Conservation (phyloP, 2,888 invertebrate genomes). For the Lumbricus terrestris region DNA sequence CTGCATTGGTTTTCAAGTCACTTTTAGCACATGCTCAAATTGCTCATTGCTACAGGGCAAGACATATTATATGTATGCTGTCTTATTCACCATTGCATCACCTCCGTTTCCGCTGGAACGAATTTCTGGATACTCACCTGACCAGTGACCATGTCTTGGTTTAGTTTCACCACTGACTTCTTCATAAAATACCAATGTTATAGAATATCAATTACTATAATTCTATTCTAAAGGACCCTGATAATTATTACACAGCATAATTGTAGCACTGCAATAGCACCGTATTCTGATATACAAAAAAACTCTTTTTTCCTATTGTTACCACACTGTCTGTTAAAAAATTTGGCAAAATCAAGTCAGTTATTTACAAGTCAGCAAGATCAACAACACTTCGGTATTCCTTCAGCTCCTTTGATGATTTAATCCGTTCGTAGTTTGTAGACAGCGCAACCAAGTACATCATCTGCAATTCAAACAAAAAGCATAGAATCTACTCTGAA, state of each 20-base stretch:
- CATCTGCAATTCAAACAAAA: constrained; percentile 19
- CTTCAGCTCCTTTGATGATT: constrained; percentile 28
- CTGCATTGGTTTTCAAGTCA: too few species aligned
- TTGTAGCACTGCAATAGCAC: neutral
- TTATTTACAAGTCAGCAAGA: neutral
- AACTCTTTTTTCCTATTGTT: neutral
- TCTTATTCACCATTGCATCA: too few species aligned
- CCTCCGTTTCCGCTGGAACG: too few species aligned
- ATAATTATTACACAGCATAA: neutral
- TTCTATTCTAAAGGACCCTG: too few species aligned
- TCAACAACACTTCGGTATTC: constrained; percentile 30
- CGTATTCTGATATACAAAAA: neutral
- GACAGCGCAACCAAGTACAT: constrained; percentile 28
- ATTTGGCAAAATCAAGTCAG: neutral
- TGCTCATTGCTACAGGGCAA: too few species aligned
- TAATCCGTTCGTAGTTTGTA: constrained; percentile 31
- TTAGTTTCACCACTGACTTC: too few species aligned
- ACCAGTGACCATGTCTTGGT: too few species aligned
- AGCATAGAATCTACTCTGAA: neutral
- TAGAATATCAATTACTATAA: too few species aligned
- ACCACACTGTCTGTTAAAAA: neutral
- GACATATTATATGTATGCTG: too few species aligned
- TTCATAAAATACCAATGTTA: too few species aligned
- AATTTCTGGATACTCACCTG: too few species aligned
- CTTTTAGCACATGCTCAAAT: too few species aligned